Percentiles rank a stretch among this genome's conserved stretches.
Conservation (phyloP, 2,888 invertebrate species). For the Eristalis intricaria region DNA sequence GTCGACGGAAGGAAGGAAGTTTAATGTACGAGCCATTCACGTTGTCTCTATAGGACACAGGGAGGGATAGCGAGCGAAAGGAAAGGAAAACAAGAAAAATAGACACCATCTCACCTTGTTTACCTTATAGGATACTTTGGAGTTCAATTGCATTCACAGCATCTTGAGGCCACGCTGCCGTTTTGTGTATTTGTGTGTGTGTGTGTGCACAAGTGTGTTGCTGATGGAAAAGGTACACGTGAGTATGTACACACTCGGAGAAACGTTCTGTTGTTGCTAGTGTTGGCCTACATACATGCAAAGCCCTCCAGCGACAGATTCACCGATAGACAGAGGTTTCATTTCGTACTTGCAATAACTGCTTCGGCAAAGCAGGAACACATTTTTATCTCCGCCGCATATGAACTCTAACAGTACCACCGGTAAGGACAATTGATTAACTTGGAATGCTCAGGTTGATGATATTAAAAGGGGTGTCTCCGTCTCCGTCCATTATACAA, state of each 20-base stretch:
- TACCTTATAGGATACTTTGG: conserved; percentile 66
- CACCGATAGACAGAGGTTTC: conserved; percentile 13
- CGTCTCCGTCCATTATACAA: conserved; percentile 12
- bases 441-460: conserved; percentile 65
- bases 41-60: conserved; percentile 19
- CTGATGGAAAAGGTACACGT: conserved; percentile 10
- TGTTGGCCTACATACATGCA: conserved; percentile 1
- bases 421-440: conserved; percentile 53
- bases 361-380: not conserved
- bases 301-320: conserved; percentile 11
- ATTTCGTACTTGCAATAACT: not conserved
- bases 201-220: not conserved
- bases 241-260: not conserved
- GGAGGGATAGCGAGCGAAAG: conserved; percentile 3
- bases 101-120: conserved; percentile 60
- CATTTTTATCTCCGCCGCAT: not conserved
- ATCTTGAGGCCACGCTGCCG: conserved; percentile 39
- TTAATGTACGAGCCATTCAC: conserved; percentile 33
- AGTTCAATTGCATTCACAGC: conserved; percentile 68
- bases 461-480: conserved; percentile 51
- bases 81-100: conserved; percentile 13
- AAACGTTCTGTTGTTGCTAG: conserved; percentile 29
- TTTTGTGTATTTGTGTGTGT: not conserved
- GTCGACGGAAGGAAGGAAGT: conserved; percentile 28
- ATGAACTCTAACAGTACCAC: conserved; percentile 24